Evolutionary conservation across 1,140 invertebrate species (phyloP).

Genomic region (Tetranychus urticae): DNA sequence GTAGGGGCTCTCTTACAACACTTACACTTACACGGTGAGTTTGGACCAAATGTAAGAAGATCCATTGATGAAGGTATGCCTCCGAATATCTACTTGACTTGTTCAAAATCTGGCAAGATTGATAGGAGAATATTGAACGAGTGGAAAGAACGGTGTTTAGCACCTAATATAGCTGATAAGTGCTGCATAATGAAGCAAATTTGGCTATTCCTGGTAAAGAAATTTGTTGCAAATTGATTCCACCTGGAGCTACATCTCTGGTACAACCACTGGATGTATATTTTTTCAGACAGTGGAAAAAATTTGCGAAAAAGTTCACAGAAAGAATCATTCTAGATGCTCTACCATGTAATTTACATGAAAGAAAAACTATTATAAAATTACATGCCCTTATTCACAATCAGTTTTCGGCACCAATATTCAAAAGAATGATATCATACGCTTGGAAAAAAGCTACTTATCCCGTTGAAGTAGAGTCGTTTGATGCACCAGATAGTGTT

Average conservation of each 20-base stretch:
- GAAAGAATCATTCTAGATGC: background rate
- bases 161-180: background rate
- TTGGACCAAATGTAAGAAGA: background rate
- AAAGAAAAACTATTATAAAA: background rate
- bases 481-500: background rate
- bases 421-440: background rate
- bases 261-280: background rate
- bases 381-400: background rate
- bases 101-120: background rate
- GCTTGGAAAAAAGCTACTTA: background rate
- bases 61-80: background rate
- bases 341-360: background rate
- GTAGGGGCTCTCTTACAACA: too few species aligned
- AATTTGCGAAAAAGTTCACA: background rate
- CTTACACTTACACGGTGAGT: background rate
- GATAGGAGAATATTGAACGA: background rate
- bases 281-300: background rate
- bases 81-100: background rate
- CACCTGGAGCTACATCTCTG: background rate
- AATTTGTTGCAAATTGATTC: background rate
- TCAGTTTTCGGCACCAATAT: background rate
- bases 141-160: background rate
- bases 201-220: background rate
- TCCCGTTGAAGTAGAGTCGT: background rate
- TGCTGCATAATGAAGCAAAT: background rate